Evolutionary conservation across 2,797 vertebrate genomes (phyloP).

Genomic region (Anabas testudineus): DNA sequence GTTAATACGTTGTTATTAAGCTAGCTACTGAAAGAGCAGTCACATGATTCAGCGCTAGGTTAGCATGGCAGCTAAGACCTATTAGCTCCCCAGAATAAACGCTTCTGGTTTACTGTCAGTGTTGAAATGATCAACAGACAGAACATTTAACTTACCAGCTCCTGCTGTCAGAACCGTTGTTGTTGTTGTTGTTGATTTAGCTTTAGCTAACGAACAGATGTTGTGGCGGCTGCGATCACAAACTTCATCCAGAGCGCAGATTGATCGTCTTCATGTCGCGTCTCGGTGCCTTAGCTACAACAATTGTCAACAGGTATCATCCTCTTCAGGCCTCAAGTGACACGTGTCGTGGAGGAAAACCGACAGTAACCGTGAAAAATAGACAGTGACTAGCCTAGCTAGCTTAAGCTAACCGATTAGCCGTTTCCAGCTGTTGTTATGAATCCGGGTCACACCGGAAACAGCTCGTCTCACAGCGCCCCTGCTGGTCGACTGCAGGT

Average conservation of each 20-base stretch:
- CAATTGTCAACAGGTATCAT: not conserved
- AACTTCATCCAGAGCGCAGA: not conserved
- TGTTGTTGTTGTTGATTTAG: conserved; percentile 16
- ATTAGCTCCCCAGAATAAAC: not conserved
- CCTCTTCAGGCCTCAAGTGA: not conserved
- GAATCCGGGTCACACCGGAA: conserved; percentile 65
- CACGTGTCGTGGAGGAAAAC: not conserved
- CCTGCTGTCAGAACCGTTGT: not conserved
- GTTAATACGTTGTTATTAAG: too few relatives aligned
- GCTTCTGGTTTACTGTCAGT: not conserved
- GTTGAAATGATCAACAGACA: accelerated
- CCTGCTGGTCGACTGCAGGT: accelerated
- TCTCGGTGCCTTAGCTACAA: not conserved
- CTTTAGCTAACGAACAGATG: conserved; percentile 16
- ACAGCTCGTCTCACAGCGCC: not conserved
- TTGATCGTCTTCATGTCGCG: conserved; percentile 6
- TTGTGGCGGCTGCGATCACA: conserved; percentile 4
- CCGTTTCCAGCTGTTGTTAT: conserved; percentile 52
- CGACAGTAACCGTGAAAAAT: not conserved
- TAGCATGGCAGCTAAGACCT: conserved; percentile 8
- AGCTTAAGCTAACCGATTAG: conserved; percentile 1
- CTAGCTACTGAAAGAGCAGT: not conserved
- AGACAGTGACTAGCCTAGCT: not conserved
- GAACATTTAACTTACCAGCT: conserved; percentile 13
- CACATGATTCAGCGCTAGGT: conserved; percentile 24